Evolutionary conservation across 2,888 invertebrate species (phyloP), one percentile per base, ranked within the genome.

Genomic region (Eupithecia subumbrata): DNA sequence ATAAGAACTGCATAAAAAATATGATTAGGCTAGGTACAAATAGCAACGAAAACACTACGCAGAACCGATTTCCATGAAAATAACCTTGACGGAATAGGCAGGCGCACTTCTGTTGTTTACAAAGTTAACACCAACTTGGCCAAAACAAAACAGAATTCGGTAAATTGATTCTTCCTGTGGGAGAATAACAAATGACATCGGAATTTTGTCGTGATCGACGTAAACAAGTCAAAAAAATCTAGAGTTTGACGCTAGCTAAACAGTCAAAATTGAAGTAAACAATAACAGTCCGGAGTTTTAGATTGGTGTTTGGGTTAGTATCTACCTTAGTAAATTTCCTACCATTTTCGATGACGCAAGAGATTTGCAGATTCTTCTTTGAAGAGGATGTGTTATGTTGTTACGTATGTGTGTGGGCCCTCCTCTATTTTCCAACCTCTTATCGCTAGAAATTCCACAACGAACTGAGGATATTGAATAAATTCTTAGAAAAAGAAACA

Each of bases 91-190:
- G 64, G 67, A 37, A 72, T 9, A 72, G 76, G 52, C 70, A 76
- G 40, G 60, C 60, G 14, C 60, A 56, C 56, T 69, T 63, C 64
- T 56, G 69, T 77, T 78, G 76, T 80, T 80, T 76, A 76, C 79
- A 70, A 74, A 77, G 75, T 82, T 82, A 78, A 80, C 82, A 72
- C 67, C 64, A 71, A 73, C 63, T 74, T 77, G 71, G 71, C 70
- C 72, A 78, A 79, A 82, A 81, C 80, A 80, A 80, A 79, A 78
- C 76, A 78, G 69, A 73, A 77, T 80, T 78, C 66, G 45, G 69
- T 67, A 79, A 78, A 82, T 81, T 79, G 80, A 83, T 81, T 79
- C 78, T 73, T 78, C 70, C 72, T 71, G 45, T 64, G 67, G 56
- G 70, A 72, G 72, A 82, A 82, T 72, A 83, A 76, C 80, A 77